Evolutionary conservation across 2,888 invertebrate genomes (phyloP).

Genomic region (Drosophila kuntzei): DNA sequence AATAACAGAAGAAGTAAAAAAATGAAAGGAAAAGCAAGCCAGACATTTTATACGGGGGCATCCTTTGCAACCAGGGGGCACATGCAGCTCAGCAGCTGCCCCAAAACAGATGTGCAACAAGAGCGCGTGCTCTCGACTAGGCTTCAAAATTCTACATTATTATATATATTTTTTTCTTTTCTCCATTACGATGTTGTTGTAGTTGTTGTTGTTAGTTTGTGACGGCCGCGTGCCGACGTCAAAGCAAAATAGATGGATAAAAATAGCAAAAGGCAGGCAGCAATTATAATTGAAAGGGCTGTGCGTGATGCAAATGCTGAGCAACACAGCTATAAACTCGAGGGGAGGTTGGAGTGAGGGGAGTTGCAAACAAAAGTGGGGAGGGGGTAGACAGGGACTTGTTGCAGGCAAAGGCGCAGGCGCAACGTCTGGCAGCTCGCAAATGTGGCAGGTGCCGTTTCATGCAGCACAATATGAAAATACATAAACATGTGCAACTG

Average conservation of each 20-base stretch:
- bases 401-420: conserved; percentile 47
- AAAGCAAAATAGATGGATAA: conserved; percentile 67
- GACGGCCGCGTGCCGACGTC: conserved; percentile 65
- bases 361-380: background rate
- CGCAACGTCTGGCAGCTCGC: conserved; percentile 53
- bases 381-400: conserved; percentile 4
- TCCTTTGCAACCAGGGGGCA: conserved; percentile 49
- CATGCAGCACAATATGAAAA: conserved; percentile 38
- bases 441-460: conserved; percentile 74
- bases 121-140: conserved; percentile 73
- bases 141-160: conserved; percentile 56
- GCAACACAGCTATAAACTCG: conserved; percentile 21
- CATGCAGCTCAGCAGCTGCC: conserved; percentile 47
- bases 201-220: conserved; percentile 37
- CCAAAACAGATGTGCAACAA: conserved; percentile 61
- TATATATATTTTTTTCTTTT: conserved; percentile 14
- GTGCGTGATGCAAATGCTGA: conserved; percentile 78
- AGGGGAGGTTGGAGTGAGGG: background rate
- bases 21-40: conserved; percentile 41
- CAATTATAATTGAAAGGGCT: conserved; percentile 81
- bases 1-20: conserved; percentile 4
- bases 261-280: conserved; percentile 71
- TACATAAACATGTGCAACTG: conserved; percentile 38
- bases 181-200: conserved; percentile 19
- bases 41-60: conserved; percentile 51